phyloP scores from a whole-genome alignment of 2,888 invertebrate species.

The Microchrysa polita region DNA sequence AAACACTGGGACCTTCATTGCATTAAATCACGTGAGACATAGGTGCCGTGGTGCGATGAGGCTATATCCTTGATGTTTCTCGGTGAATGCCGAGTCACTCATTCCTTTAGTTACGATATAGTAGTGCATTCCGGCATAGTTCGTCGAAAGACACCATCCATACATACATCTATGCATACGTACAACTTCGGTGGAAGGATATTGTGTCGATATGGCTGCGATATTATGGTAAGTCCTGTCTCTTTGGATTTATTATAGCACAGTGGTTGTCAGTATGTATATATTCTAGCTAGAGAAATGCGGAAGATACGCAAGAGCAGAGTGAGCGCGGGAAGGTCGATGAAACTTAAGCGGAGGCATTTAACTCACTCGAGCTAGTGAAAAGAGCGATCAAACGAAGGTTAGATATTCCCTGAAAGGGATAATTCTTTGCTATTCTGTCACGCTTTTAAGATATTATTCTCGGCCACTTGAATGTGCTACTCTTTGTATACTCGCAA shows the following conservation, averaged over 20 bases:
- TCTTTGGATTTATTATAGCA: neutral
- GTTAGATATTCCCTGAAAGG: constrained; percentile 44
- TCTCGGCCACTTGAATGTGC: neutral
- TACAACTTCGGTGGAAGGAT: constrained; percentile 10
- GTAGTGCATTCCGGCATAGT: neutral
- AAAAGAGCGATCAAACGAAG: constrained; percentile 44
- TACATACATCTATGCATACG: neutral
- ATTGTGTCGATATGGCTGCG: constrained; percentile 27
- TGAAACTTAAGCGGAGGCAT: constrained; percentile 38
- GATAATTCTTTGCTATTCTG: constrained; percentile 31
- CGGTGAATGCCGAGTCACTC: neutral
- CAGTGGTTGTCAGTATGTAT: constrained; percentile 14
- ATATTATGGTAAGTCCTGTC: constrained; percentile 36
- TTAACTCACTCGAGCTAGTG: constrained; percentile 34
- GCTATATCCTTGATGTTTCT: constrained; percentile 8
- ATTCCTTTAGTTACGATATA: too few relatives aligned
- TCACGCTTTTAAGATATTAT: constrained; percentile 11
- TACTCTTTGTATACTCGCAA: too few relatives aligned
- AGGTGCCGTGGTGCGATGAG: constrained; percentile 21
- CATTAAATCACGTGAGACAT: constrained; percentile 45
- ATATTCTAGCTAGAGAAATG: neutral
- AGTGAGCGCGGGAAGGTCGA: constrained; percentile 1
- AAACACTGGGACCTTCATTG: constrained; percentile 42
- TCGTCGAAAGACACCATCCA: neutral
- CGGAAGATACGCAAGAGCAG: constrained; percentile 4